Percentiles rank a stretch among this genome's conserved stretches.
Conservation (phyloP, 2,888 invertebrate species). For the Spodoptera picta region DNA sequence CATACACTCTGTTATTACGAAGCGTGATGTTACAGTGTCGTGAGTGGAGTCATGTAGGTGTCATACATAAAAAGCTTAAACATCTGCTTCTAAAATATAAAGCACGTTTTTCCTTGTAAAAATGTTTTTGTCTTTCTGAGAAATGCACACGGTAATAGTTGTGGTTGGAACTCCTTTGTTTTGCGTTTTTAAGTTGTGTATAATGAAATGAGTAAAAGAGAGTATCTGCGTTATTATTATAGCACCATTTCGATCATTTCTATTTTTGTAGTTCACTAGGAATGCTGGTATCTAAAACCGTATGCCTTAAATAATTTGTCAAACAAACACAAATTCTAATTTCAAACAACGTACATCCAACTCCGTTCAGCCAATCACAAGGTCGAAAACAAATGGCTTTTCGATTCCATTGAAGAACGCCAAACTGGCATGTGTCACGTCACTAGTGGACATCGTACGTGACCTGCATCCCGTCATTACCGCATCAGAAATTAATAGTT, state of each 20-base stretch:
- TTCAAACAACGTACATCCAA: neutral
- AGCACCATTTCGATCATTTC: too few relatives aligned
- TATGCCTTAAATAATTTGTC: neutral
- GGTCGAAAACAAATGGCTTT: constrained; percentile 19
- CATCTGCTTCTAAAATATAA: constrained; percentile 4
- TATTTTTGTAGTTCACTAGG: too few relatives aligned
- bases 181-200: neutral
- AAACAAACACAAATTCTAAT: neutral
- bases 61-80: neutral
- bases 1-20: too few relatives aligned
- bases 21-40: too few relatives aligned
- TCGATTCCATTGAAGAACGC: constrained; percentile 28
- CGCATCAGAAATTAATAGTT: constrained; percentile 37
- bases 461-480: constrained; percentile 21
- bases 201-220: too few relatives aligned
- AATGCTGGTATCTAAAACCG: too few relatives aligned
- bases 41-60: neutral
- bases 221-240: too few relatives aligned
- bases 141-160: constrained; percentile 1
- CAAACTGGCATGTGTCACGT: constrained; percentile 37
- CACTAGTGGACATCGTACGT: constrained; percentile 41
- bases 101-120: constrained; percentile 25
- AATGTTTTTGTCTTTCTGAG: constrained; percentile 22
- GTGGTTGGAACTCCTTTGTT: neutral
- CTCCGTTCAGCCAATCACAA: constrained; percentile 1